phyloP scores from a whole-genome alignment of 2,113 vertebrate species.

The Trematomus loennbergii region DNA sequence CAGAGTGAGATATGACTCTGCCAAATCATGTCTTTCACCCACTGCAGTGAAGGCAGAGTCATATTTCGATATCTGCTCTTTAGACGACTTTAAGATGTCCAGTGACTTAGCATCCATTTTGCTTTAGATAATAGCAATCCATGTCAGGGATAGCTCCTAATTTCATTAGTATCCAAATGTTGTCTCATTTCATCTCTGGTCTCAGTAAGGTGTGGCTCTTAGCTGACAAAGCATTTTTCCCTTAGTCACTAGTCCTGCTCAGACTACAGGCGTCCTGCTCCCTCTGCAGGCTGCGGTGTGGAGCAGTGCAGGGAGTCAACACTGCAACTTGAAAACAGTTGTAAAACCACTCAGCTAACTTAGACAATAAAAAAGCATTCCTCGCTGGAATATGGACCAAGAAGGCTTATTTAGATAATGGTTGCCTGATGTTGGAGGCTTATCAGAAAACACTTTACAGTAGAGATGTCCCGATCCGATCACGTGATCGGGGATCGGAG shows the following conservation, averaged over 20 bases:
- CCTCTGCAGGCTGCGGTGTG: not conserved
- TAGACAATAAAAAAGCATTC: not conserved
- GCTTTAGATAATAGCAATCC: not conserved
- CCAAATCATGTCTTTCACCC: not conserved
- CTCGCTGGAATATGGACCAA: not conserved
- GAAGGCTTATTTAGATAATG: too few relatives aligned
- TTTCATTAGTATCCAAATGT: not conserved
- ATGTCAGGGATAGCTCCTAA: too few relatives aligned
- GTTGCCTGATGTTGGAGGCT: too few relatives aligned
- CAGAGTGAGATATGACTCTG: not conserved
- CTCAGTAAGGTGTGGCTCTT: conserved; percentile 7
- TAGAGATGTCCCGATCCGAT: too few relatives aligned
- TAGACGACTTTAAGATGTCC: not conserved
- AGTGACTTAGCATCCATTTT: not conserved
- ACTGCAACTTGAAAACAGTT: not conserved
- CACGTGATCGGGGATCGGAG: too few relatives aligned
- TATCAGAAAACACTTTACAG: too few relatives aligned
- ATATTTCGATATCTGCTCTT: conserved; percentile 5
- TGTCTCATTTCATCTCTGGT: not conserved
- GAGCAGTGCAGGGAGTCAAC: conserved; percentile 13
- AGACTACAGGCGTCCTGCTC: not conserved
- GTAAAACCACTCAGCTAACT: not conserved
- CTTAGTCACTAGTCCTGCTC: not conserved
- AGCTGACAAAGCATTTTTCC: not conserved
- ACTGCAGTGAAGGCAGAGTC: not conserved